Evolutionary conservation across 2,888 invertebrate genomes (phyloP).

Genomic region (Abrostola tripartita): DNA sequence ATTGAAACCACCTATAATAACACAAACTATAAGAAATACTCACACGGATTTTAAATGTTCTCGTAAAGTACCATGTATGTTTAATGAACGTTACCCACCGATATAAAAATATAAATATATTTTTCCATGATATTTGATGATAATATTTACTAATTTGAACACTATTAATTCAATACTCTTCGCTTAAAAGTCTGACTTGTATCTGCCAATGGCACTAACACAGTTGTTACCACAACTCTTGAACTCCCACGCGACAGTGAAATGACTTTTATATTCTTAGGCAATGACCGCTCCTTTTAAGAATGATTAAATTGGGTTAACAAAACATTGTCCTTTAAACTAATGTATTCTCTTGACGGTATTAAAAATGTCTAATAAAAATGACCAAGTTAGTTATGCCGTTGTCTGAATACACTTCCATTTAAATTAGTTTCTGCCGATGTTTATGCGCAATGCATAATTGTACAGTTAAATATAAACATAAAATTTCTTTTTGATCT

Average conservation of each 20-base stretch:
- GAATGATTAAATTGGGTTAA: conserved; percentile 7
- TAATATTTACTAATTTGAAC: conserved; percentile 8
- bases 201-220: conserved; percentile 69
- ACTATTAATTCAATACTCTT: conserved; percentile 49
- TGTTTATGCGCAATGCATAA: no score
- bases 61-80: no score
- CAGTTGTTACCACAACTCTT: conserved; percentile 69
- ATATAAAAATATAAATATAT: conserved; percentile 29
- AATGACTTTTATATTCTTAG: conserved; percentile 73
- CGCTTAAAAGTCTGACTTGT: conserved; percentile 64
- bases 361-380: no score
- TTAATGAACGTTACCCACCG: conserved; percentile 34
- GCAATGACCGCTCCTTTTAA: conserved; percentile 52
- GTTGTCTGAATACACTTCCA: no score
- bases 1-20: conserved; percentile 61
- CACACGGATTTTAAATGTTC: background rate
- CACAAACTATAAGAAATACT: conserved; percentile 1
- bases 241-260: conserved; percentile 75
- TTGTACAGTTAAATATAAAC: no score
- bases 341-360: no score
- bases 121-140: conserved; percentile 10
- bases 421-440: no score
- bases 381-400: no score
- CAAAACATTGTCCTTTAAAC: conserved; percentile 16
- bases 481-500: background rate